Evolutionary conservation across 2,888 invertebrate genomes (phyloP).

Genomic region (Drosophila hamatofila): DNA sequence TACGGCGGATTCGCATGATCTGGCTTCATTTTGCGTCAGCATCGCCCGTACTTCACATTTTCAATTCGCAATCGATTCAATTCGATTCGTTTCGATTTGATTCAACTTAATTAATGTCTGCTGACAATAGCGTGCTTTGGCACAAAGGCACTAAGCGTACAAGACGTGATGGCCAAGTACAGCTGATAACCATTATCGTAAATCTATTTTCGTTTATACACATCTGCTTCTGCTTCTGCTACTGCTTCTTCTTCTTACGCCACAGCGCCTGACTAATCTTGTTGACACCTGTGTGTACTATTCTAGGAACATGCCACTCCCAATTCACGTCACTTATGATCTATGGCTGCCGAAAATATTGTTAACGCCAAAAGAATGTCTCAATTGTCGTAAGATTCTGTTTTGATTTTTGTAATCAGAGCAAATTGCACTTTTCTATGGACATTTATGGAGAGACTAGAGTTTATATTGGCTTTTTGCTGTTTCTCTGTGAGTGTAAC

Average conservation of each 20-base stretch:
- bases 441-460: no score
- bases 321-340: conserved; percentile 13
- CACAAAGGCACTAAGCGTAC: conserved; percentile 10
- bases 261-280: conserved; percentile 22
- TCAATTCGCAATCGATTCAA: conserved; percentile 14
- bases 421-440: no score
- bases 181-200: conserved; percentile 45
- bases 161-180: conserved; percentile 17
- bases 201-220: conserved; percentile 30
- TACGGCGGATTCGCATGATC: neutral
- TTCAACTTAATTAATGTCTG: conserved; percentile 15
- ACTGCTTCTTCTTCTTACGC: conserved; percentile 6
- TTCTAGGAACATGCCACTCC: conserved; percentile 19
- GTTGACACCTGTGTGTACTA: conserved; percentile 18
- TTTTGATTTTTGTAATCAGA: neutral
- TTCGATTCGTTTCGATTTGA: conserved; percentile 1
- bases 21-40: conserved; percentile 53
- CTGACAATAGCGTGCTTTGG: conserved; percentile 16
- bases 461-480: no score
- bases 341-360: neutral
- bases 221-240: conserved; percentile 15
- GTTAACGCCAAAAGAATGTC: neutral
- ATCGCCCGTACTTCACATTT: conserved; percentile 41
- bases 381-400: neutral
- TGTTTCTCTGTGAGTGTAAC: no score